Conservation (phyloP, 2,113 vertebrate genomes). For the Struthidea cinerea region DNA sequence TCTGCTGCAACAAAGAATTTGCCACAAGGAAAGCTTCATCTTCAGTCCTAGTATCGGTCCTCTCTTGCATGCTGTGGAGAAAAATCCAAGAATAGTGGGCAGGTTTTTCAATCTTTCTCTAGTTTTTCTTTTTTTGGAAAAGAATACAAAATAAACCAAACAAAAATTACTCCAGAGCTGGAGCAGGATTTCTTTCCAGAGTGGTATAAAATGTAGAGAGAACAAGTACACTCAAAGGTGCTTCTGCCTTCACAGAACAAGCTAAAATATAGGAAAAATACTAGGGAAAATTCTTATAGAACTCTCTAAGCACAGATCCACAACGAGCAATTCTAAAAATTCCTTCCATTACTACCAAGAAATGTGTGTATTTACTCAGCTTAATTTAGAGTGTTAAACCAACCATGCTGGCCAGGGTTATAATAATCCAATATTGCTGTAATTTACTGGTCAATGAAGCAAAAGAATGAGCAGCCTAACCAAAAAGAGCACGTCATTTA, state of each 20-base stretch:
- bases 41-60: conserved; percentile 36
- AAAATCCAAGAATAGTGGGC: background rate
- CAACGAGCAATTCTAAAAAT: background rate
- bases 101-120: background rate
- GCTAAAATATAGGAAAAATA: background rate
- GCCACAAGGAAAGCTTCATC: background rate
- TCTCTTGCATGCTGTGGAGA: conserved; percentile 7
- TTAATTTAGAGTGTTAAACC: background rate
- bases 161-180: background rate
- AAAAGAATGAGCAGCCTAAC: background rate
- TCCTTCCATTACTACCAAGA: background rate
- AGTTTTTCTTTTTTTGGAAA: background rate
- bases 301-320: background rate
- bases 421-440: background rate
- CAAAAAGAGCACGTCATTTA: background rate
- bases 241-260: background rate
- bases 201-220: background rate
- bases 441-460: background rate
- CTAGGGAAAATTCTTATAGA: background rate
- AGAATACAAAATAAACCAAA: background rate
- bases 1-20: conserved; percentile 38
- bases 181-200: background rate
- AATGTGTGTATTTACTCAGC: background rate
- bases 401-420: background rate
- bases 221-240: background rate